Percentiles rank a stretch among this genome's conserved stretches.
Evolutionary conservation across 2,888 invertebrate genomes (phyloP).

Genomic region (Clivina fossor): DNA sequence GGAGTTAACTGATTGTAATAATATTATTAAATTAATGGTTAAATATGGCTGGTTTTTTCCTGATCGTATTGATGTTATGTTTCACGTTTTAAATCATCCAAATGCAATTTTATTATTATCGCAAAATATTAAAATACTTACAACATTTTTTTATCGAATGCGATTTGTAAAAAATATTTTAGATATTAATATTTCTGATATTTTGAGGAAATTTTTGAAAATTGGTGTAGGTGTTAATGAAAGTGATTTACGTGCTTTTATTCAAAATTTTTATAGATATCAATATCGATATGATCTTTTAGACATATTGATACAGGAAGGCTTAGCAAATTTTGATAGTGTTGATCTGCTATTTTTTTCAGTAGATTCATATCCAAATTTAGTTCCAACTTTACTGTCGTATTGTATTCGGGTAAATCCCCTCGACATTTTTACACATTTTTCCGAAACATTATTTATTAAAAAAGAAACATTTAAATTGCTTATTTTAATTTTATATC

Average conservation of each 20-base stretch:
- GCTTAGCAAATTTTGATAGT: slow-evolving; percentile 10
- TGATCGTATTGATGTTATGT: slow-evolving; percentile 9
- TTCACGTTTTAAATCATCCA: slow-evolving; percentile 19
- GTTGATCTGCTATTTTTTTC: slow-evolving; percentile 14
- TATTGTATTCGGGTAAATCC: slow-evolving; percentile 15
- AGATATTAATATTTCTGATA: slow-evolving; percentile 12
- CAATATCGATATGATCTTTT: slow-evolving; percentile 17
- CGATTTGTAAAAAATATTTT: slow-evolving; percentile 18
- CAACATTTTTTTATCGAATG: slow-evolving; percentile 21
- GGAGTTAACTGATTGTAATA: slow-evolving; percentile 8
- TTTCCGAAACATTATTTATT: slow-evolving; percentile 14
- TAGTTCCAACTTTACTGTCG: slow-evolving; percentile 12
- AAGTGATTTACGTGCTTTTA: slow-evolving; percentile 15
- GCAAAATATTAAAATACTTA: slow-evolving; percentile 11
- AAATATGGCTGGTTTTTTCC: slow-evolving; percentile 27
- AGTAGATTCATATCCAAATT: slow-evolving; percentile 17
- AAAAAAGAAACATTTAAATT: slow-evolving; percentile 20
- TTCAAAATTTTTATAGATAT: slow-evolving; percentile 22
- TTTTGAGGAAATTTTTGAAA: slow-evolving; percentile 14
- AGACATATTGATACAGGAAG: slow-evolving; percentile 9
- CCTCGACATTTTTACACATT: slow-evolving; percentile 9
- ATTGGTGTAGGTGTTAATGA: slow-evolving; percentile 12
- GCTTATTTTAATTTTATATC: slow-evolving; percentile 13
- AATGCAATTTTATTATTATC: slow-evolving; percentile 2
- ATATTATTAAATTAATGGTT: slow-evolving; percentile 26